Conservation (phyloP, 92 coral and sea anemone species). For the Porites rus region DNA sequence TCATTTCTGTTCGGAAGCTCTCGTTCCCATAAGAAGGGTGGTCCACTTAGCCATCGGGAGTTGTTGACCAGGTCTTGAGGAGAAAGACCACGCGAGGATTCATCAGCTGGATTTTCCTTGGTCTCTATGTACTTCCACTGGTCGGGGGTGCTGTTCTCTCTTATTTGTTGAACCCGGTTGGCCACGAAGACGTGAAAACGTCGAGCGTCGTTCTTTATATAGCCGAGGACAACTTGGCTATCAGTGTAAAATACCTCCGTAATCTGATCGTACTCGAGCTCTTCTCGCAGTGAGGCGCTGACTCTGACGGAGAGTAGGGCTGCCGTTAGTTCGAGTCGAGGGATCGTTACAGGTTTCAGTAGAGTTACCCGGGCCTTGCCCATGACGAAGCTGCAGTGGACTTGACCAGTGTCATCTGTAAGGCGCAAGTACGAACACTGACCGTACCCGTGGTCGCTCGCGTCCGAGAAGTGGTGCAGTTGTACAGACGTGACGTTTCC, state of each 20-base stretch:
- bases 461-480: constrained; percentile 51
- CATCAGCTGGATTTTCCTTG: constrained; percentile 51
- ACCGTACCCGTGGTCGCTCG: constrained; percentile 23
- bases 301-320: constrained; percentile 29
- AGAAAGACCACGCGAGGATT: constrained; percentile 43
- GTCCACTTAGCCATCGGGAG: constrained; percentile 45
- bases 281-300: constrained; percentile 2
- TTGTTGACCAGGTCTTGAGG: constrained; percentile 21
- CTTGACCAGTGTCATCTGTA: constrained; percentile 3
- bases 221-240: constrained; percentile 55
- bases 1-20: neutral
- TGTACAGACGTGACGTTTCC: neutral
- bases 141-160: constrained; percentile 25
- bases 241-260: constrained; percentile 47
- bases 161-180: constrained; percentile 55
- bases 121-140: constrained; percentile 58
- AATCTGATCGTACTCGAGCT: constrained; percentile 20
- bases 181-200: constrained; percentile 55
- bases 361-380: neutral
- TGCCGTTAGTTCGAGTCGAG: constrained; percentile 4
- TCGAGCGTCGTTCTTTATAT: constrained; percentile 24
- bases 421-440: constrained; percentile 9
- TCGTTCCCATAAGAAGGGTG: constrained; percentile 49
- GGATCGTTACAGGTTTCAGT: too few relatives aligned
- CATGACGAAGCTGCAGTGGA: constrained; percentile 30